A percentile compares a stretch with the other conserved stretches of the same genome.
These are phyloP conservation scores for Chrosomus eos DNA, from an alignment of 2,797 vertebrate species.

Conservation along the genomic window DNA sequence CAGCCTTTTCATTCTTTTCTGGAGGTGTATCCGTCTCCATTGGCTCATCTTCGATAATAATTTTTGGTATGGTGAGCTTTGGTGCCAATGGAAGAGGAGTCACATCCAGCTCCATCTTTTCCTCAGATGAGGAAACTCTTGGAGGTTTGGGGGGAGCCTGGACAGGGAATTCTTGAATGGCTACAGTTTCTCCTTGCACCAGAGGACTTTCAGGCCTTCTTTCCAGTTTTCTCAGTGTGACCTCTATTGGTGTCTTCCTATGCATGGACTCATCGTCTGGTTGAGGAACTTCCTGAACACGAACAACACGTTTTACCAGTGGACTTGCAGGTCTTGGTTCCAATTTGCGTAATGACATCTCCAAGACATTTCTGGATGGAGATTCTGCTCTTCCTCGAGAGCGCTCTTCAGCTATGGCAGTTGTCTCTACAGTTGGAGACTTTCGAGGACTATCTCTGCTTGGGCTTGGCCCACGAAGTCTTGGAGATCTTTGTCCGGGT, in stretches of 20 bases:
- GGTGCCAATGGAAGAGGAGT: conserved; percentile 51
- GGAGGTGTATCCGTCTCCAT: conserved; percentile 66
- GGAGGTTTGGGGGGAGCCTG: conserved; percentile 66
- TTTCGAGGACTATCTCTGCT: conserved; percentile 73
- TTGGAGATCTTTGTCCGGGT: conserved; percentile 74
- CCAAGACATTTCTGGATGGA: conserved; percentile 68
- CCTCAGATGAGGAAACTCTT: conserved; percentile 65
- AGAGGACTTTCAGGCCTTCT: conserved; percentile 79
- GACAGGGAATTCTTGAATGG: conserved; percentile 63
- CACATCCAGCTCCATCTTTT: conserved; percentile 78
- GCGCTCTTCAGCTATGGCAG: conserved; percentile 49
- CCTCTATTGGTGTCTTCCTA: conserved; percentile 74
- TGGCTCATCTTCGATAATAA: conserved; percentile 79
- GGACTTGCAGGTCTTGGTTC: conserved; percentile 79
- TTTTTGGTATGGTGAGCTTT: conserved; percentile 75
- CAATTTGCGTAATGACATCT: conserved; percentile 74
- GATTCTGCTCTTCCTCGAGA: conserved; percentile 71
- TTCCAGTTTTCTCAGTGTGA: conserved; percentile 74
- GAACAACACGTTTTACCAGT: conserved; percentile 75
- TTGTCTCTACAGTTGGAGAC: conserved; percentile 66
- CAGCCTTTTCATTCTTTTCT: conserved; percentile 59
- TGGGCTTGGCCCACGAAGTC: conserved; percentile 71
- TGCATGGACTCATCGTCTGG: conserved; percentile 66
- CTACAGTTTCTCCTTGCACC: conserved; percentile 68
- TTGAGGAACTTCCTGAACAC: conserved; percentile 71